Evolutionary conservation across 2,113 vertebrate species (phyloP).

Genomic region (Procavia capensis): DNA sequence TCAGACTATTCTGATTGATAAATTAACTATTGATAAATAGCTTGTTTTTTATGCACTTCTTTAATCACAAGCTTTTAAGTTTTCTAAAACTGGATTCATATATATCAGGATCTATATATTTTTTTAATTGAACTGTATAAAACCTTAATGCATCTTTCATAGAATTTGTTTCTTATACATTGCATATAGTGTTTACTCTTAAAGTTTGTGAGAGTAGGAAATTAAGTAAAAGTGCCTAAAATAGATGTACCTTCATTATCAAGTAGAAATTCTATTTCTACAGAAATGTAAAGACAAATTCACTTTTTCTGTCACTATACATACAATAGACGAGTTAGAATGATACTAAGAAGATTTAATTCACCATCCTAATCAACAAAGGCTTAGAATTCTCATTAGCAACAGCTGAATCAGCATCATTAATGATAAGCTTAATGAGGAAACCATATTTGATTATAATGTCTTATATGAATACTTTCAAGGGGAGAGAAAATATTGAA

Average conservation of each 20-base stretch:
- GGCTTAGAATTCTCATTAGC: slow-evolving; percentile 75
- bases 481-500: not conserved
- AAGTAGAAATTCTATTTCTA: not conserved
- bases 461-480: slow-evolving; percentile 74
- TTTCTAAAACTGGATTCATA: not conserved
- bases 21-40: too few species aligned
- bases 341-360: slow-evolving; percentile 1
- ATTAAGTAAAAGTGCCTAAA: not conserved
- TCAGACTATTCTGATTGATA: not conserved
- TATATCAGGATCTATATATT: not conserved
- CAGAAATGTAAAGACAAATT: slow-evolving; percentile 22
- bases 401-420: slow-evolving; percentile 80
- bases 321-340: slow-evolving; percentile 42
- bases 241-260: not conserved
- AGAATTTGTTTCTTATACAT: not conserved
- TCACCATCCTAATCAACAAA: slow-evolving; percentile 78
- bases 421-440: slow-evolving; percentile 68
- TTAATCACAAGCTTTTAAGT: not conserved
- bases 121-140: not conserved
- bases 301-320: not conserved
- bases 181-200: not conserved
- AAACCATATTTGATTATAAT: slow-evolving; percentile 77
- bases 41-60: not conserved
- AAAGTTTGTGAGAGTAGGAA: not conserved
- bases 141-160: not conserved